Evolutionary conservation across 2,888 invertebrate species (phyloP).

Genomic region (Ormyrus nitidulus): DNA sequence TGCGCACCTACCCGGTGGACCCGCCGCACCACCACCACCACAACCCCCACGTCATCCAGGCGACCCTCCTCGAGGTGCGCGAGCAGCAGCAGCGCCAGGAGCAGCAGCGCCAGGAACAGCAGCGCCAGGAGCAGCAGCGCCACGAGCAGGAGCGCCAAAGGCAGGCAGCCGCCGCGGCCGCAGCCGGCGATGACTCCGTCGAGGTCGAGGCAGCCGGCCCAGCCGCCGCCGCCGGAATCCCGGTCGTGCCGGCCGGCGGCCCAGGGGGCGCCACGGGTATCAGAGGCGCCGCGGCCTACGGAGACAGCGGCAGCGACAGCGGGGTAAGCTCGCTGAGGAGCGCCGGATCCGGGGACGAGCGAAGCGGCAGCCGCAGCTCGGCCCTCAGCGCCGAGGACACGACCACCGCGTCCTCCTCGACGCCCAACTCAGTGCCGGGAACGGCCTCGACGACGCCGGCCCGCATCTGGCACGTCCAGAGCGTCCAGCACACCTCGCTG

Average conservation of each 20-base stretch:
- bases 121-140: constrained; percentile 10
- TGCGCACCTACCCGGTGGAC: constrained; percentile 49
- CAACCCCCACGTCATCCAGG: constrained; percentile 61
- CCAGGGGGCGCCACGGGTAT: constrained; percentile 60
- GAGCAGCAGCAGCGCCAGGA: constrained; percentile 61
- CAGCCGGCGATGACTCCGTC: constrained; percentile 55
- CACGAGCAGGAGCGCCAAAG: constrained; percentile 57
- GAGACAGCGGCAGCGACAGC: constrained; percentile 80
- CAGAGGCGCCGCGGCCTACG: constrained; percentile 76
- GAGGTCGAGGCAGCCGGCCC: constrained; percentile 69
- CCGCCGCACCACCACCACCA: constrained; percentile 54
- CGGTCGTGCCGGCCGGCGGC: constrained; percentile 68
- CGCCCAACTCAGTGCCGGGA: constrained; percentile 48
- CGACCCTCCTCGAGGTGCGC: constrained; percentile 41
- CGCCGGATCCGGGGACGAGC: constrained; percentile 84
- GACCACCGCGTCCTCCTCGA: constrained; percentile 65
- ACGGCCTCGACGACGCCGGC: constrained; percentile 59
- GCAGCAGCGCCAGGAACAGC: constrained; percentile 51
- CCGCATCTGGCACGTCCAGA: constrained; percentile 78
- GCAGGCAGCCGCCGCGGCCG: constrained; percentile 59
- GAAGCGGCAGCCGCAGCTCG: constrained; percentile 85
- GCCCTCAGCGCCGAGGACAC: constrained; percentile 86
- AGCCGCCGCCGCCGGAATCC: constrained; percentile 45
- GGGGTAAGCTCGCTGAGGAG: constrained; percentile 87
- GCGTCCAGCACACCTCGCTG: constrained; percentile 80